Percentiles rank a stretch among this genome's conserved stretches.
phyloP scores from a whole-genome alignment of 2,888 invertebrate genomes.

The Villa cingulata region DNA sequence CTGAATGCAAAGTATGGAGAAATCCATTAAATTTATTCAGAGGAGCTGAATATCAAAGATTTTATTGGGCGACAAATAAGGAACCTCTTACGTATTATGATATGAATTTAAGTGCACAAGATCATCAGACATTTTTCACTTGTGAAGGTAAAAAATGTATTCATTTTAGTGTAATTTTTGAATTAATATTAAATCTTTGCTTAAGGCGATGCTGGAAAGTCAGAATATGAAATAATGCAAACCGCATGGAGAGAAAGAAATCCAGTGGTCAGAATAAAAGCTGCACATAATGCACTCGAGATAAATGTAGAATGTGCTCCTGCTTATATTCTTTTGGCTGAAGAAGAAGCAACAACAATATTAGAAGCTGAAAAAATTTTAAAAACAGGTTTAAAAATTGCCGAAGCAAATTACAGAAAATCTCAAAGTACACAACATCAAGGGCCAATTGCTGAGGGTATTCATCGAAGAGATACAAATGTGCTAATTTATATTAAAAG shows the following conservation, averaged over 20 bases:
- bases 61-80: conserved; percentile 78
- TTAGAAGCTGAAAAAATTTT: conserved; percentile 72
- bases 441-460: conserved; percentile 55
- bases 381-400: conserved; percentile 69
- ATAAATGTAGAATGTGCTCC: conserved; percentile 85
- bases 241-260: conserved; percentile 94
- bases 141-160: conserved; percentile 48
- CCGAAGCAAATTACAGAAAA: conserved; percentile 63
- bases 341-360: conserved; percentile 92
- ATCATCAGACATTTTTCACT: conserved; percentile 93
- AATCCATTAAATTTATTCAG: conserved; percentile 92
- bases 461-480: conserved; percentile 79
- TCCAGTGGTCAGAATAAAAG: conserved; percentile 77
- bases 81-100: conserved; percentile 97
- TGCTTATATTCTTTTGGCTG: conserved; percentile 87
- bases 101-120: conserved; percentile 97
- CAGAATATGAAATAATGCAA: conserved; percentile 89
- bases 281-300: conserved; percentile 78
- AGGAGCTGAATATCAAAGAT: conserved; percentile 93
- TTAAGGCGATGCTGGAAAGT: conserved; percentile 65
- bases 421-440: conserved; percentile 72
- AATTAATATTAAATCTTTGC: too few species aligned
- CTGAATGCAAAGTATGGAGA: conserved; percentile 91
- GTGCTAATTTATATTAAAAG: conserved; percentile 89
- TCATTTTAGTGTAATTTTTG: neutral